Percentiles rank a stretch among this genome's conserved stretches.
Evolutionary conservation across 2,888 invertebrate genomes (phyloP).

Genomic region (Sinodicranocentrus sp.): DNA sequence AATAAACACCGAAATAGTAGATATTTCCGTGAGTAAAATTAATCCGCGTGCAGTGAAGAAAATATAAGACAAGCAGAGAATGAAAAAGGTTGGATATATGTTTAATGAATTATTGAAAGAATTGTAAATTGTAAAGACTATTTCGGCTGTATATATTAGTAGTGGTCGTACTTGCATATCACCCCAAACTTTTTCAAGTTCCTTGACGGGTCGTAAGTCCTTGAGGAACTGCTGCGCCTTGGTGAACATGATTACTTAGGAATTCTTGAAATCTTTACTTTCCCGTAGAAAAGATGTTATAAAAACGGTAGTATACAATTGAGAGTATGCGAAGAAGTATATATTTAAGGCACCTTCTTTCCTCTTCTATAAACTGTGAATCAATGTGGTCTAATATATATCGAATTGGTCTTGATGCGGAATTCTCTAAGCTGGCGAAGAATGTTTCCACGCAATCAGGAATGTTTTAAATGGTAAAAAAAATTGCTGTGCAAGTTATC

Average conservation of each 20-base stretch:
- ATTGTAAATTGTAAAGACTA: too few species aligned
- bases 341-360: conserved; percentile 42
- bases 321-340: conserved; percentile 23
- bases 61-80: too few species aligned
- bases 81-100: too few species aligned
- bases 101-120: too few species aligned
- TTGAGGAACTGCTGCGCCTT: conserved; percentile 66
- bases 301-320: conserved; percentile 37
- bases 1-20: too few species aligned
- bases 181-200: conserved; percentile 67
- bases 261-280: conserved; percentile 33
- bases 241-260: conserved; percentile 57
- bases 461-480: neutral
- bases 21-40: too few species aligned
- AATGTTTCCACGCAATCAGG: neutral
- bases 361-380: neutral
- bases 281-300: conserved; percentile 37
- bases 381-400: neutral
- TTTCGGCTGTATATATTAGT: too few species aligned
- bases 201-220: conserved; percentile 65
- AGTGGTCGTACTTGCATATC: conserved; percentile 62
- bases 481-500: neutral
- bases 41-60: too few species aligned
- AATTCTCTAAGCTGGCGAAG: too few species aligned
- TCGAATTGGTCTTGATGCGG: neutral